Evolutionary conservation across 2,888 invertebrate species (phyloP).

Genomic region (Didymodactylos carnosus): DNA sequence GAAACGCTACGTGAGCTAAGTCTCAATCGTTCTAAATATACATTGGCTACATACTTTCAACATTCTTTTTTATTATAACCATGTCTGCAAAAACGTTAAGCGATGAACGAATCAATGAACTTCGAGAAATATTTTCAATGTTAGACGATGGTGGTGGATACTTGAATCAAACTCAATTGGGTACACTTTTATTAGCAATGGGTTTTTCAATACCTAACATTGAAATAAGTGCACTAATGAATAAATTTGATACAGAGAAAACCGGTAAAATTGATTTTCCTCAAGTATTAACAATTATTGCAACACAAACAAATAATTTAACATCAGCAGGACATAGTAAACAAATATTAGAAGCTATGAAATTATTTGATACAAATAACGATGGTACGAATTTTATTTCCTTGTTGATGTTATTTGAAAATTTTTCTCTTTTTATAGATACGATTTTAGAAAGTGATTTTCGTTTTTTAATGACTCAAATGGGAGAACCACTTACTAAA

Average conservation of each 20-base stretch:
- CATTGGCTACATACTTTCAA: too few relatives aligned
- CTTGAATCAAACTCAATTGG: background rate
- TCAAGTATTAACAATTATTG: background rate
- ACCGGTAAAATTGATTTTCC: background rate
- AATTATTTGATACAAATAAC: background rate
- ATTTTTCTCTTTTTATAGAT: background rate
- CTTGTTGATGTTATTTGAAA: background rate
- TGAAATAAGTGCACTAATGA: background rate
- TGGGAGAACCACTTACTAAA: background rate
- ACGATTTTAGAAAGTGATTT: background rate
- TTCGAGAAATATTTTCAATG: background rate
- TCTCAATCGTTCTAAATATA: too few relatives aligned
- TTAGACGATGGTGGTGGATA: background rate
- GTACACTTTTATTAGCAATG: background rate
- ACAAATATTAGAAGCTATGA: background rate
- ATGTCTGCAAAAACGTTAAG: background rate
- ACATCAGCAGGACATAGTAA: background rate
- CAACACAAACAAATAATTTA: background rate
- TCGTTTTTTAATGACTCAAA: background rate
- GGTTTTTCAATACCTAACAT: background rate
- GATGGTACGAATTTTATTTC: background rate
- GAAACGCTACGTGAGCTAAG: too few relatives aligned
- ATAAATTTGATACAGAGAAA: background rate
- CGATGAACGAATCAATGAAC: background rate
- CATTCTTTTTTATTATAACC: background rate